phyloP scores from a whole-genome alignment of 2,113 vertebrate species.

The Rutilus rutilus region DNA sequence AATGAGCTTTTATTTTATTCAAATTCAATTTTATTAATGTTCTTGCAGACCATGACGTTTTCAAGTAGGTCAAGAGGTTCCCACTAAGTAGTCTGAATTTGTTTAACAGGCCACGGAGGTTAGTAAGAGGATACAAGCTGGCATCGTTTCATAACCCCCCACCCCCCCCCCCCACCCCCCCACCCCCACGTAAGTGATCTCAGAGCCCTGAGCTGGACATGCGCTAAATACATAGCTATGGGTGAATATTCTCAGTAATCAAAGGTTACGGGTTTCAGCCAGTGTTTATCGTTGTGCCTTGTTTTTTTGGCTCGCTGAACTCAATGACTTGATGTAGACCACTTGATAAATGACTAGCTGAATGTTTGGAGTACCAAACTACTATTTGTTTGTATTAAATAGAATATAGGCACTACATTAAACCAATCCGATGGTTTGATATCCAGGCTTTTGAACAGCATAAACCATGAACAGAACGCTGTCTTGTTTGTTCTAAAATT shows the following conservation, averaged over 20 bases:
- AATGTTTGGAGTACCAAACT: background rate
- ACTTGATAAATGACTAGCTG: background rate
- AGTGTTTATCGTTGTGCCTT: background rate
- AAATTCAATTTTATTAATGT: conserved; percentile 42
- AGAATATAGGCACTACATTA: conserved; percentile 1
- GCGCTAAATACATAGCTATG: background rate
- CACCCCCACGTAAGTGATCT: conserved; percentile 7
- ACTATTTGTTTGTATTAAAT: background rate
- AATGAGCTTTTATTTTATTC: conserved; percentile 40
- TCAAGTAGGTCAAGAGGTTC: conserved; percentile 40
- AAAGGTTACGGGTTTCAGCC: background rate
- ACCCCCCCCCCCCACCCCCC: background rate
- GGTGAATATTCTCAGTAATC: background rate
- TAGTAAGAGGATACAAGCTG: conserved; percentile 25
- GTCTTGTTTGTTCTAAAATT: conserved; percentile 43
- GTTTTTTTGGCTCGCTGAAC: background rate
- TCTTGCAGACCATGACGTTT: conserved; percentile 31
- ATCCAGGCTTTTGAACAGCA: conserved; percentile 31
- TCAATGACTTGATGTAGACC: background rate
- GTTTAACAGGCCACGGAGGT: conserved; percentile 18
- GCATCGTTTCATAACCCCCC: conserved; percentile 3
- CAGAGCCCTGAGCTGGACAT: background rate
- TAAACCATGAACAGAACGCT: conserved; percentile 15
- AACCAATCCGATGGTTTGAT: background rate
- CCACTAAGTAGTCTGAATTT: conserved; percentile 23